Evolutionary conservation across 2,888 invertebrate species (phyloP), one percentile per base, ranked within the genome.

Genomic region (Cephus pulcher): DNA sequence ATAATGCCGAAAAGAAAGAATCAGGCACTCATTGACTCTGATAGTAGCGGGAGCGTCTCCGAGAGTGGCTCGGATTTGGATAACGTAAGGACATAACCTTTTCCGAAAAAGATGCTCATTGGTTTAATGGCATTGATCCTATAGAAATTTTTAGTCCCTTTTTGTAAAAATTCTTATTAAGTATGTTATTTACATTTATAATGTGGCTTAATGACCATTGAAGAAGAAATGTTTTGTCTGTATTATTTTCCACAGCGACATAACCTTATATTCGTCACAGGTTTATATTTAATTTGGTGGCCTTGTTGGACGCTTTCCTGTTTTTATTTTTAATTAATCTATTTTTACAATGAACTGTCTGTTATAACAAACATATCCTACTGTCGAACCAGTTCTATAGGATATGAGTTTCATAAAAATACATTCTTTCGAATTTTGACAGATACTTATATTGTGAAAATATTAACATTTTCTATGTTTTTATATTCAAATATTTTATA

Each of bases 1-100:
- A 92, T 90, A 92, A 97, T 97, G 97, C 96, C 95, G 86, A 97
- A 97, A 93, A 94, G 97, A 85, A 96, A 97, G 92, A 96, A 95
- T 91, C 96, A 96, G 90, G 95, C 96, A 70, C 92, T 96, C 82
- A 95, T 97, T 86, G 97, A 97, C 90, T 96, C 96, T 34, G 96
- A 97, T 91, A 95, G 95, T 79, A 97, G 96, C 91, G 92, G 91
- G 80, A 96, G 96, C 91, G 95, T 95, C 86, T 96, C 94, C 78
- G 92, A 92, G 76, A 93, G 94, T 83, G 94, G 95, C 84, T 96
- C 96, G 76, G 97, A 97, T 93, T 93, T 96, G 88, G 97, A 97
- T 92, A 96, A 96, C 87, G 97, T 97, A 93, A 95, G 95, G 93
- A 82, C 84, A 78, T 88, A 87, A 88, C 86, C 86, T 89, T 76